Evolutionary conservation across 2,797 vertebrate genomes (phyloP).

Genomic region (Coranthus polyacanthus): DNA sequence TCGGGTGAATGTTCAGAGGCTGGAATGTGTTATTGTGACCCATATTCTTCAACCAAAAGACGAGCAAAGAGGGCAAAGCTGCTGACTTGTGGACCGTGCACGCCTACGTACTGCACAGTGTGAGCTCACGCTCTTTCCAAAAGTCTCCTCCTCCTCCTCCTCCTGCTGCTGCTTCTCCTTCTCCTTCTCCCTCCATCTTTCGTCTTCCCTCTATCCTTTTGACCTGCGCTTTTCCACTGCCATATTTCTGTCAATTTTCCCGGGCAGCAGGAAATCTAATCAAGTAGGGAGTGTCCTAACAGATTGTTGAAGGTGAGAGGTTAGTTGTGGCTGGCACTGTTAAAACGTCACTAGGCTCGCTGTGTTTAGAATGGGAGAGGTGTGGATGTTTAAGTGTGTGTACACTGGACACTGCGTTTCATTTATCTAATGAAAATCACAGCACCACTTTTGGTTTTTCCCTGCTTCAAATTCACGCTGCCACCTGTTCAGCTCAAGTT

Average conservation of each 20-base stretch:
- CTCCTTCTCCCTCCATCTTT: background rate
- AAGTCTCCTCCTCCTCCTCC: conserved; percentile 1
- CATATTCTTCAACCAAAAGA: conserved; percentile 39
- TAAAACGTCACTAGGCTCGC: conserved; percentile 23
- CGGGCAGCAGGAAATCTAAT: conserved; percentile 71
- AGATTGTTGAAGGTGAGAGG: conserved; percentile 48
- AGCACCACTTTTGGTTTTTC: background rate
- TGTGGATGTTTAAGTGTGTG: conserved; percentile 2
- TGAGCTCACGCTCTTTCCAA: conserved; percentile 1
- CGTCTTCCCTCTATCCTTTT: conserved; percentile 26
- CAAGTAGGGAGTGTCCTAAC: conserved; percentile 61
- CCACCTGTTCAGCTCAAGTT: no score
- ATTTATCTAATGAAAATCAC: conserved; percentile 11
- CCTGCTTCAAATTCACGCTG: background rate
- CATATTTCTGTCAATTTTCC: conserved; percentile 44
- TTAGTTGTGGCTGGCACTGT: conserved; percentile 43
- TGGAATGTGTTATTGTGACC: conserved; percentile 72
- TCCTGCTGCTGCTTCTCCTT: no score
- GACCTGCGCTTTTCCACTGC: conserved; percentile 29
- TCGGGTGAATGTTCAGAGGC: conserved; percentile 16
- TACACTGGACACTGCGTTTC: conserved; percentile 4
- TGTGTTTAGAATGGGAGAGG: conserved; percentile 10
- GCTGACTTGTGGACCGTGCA: conserved; percentile 21
- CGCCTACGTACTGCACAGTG: background rate
- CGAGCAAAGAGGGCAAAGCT: conserved; percentile 15